These are phyloP conservation scores for Xestia c-nigrum DNA, from an alignment of 2,888 invertebrate species.

Conservation along the genomic window DNA sequence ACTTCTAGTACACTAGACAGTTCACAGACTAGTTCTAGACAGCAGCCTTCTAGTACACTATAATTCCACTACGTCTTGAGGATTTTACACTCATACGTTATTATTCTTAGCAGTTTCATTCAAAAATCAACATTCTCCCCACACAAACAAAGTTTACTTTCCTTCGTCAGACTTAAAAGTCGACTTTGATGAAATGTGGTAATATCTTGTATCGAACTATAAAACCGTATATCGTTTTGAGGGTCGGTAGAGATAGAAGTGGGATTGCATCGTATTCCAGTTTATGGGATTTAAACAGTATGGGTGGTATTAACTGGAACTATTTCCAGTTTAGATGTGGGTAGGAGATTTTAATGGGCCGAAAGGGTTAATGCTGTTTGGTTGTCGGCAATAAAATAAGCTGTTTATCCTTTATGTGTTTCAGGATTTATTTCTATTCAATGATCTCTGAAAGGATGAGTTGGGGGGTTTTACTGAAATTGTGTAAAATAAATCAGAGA, in stretches of 20 bases:
- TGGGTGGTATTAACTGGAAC: slow-evolving; percentile 42
- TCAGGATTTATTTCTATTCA: slow-evolving; percentile 24
- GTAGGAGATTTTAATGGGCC: slow-evolving; percentile 33
- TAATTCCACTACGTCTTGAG: slow-evolving; percentile 46
- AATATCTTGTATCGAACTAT: slow-evolving; percentile 55
- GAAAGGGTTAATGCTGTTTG: slow-evolving; percentile 18
- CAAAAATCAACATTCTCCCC: slow-evolving; percentile 16
- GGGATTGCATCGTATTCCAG: slow-evolving; percentile 46
- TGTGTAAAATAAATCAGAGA: neutral
- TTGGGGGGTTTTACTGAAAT: neutral
- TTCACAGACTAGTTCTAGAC: too few species aligned
- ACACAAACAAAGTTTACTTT: slow-evolving; percentile 29
- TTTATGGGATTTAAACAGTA: slow-evolving; percentile 47
- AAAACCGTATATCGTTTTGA: slow-evolving; percentile 39
- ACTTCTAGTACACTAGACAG: too few species aligned
- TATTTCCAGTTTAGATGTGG: slow-evolving; percentile 36
- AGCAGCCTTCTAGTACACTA: slow-evolving; percentile 20
- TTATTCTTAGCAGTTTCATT: slow-evolving; percentile 5
- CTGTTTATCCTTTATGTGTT: slow-evolving; percentile 28
- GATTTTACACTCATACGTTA: slow-evolving; percentile 48
- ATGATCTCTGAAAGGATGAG: slow-evolving; percentile 8
- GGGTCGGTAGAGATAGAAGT: slow-evolving; percentile 41
- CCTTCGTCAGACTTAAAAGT: neutral
- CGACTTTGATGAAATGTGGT: slow-evolving; percentile 53
- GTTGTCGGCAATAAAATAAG: slow-evolving; percentile 16